Percentiles rank a stretch among this genome's conserved stretches.
phyloP scores from a whole-genome alignment of 2,888 invertebrate genomes.

The Campoplex capitator region DNA sequence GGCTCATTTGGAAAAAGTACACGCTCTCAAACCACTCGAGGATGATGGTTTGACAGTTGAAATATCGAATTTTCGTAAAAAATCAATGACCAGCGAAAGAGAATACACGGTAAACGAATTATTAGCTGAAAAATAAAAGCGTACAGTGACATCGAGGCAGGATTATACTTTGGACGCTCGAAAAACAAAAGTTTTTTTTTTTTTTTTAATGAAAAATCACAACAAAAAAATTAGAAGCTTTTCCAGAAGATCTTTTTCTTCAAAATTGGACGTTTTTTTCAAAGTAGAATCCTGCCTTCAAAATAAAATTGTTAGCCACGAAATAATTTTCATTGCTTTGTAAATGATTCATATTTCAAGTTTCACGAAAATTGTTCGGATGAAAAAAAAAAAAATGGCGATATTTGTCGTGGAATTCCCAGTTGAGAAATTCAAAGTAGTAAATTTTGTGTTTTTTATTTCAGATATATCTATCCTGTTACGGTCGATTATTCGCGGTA shows the following conservation, averaged over 20 bases:
- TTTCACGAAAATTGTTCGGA: background rate
- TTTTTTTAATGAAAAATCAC: background rate
- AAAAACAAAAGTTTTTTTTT: too few species aligned
- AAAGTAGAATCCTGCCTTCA: too few species aligned
- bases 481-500: conserved; percentile 73
- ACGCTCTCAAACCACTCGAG: conserved; percentile 70
- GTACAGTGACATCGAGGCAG: too few species aligned
- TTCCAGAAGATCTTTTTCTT: too few species aligned
- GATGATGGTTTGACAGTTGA: conserved; percentile 72
- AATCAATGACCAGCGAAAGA: conserved; percentile 63
- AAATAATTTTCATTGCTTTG: too few species aligned
- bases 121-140: background rate
- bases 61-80: conserved; percentile 72
- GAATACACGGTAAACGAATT: conserved; percentile 71
- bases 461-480: conserved; percentile 73
- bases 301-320: background rate
- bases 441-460: conserved; percentile 14
- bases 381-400: background rate
- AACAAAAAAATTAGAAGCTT: too few species aligned
- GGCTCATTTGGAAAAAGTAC: conserved; percentile 71
- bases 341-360: background rate
- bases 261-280: too few species aligned
- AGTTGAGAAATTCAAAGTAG: background rate
- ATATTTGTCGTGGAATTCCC: background rate
- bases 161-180: too few species aligned